phyloP scores from a whole-genome alignment of 2,113 vertebrate species.

The Lagenorhynchus albirostris region DNA sequence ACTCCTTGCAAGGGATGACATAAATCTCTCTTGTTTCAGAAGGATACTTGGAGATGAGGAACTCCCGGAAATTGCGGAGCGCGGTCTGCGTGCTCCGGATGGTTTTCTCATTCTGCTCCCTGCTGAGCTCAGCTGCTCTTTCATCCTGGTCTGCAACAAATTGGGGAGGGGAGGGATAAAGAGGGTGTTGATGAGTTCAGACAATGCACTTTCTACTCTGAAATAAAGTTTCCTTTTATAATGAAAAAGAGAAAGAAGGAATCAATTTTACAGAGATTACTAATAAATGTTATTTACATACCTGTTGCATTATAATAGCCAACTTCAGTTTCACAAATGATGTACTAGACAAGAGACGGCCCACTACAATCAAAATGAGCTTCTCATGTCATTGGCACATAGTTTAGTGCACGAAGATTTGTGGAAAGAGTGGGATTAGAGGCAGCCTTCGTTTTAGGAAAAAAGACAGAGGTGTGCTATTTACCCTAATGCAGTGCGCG shows the following conservation, averaged over 20 bases:
- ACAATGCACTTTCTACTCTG: conserved; percentile 39
- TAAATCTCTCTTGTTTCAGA: conserved; percentile 89
- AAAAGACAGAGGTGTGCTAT: conserved; percentile 41
- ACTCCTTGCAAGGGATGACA: conserved; percentile 87
- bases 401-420: conserved; percentile 64
- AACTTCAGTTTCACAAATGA: conserved; percentile 80
- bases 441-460: conserved; percentile 43
- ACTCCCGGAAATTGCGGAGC: conserved; percentile 90
- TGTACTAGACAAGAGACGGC: conserved; percentile 49
- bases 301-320: conserved; percentile 69
- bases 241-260: conserved; percentile 66
- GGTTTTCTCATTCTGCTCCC: conserved; percentile 91
- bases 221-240: conserved; percentile 69
- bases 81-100: conserved; percentile 90
- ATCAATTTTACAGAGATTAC: conserved; percentile 67
- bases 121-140: conserved; percentile 85
- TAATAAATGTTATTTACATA: conserved; percentile 68
- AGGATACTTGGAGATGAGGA: conserved; percentile 90
- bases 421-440: conserved; percentile 51
- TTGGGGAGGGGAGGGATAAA: conserved; percentile 70
- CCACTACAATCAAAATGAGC: conserved; percentile 60
- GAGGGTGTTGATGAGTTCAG: conserved; percentile 76
- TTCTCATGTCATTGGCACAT: conserved; percentile 53
- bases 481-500: background rate
- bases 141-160: conserved; percentile 88